Percentiles rank a stretch among this genome's conserved stretches.
Conservation (phyloP, 1,140 invertebrate species). For the Dryas iulia region DNA sequence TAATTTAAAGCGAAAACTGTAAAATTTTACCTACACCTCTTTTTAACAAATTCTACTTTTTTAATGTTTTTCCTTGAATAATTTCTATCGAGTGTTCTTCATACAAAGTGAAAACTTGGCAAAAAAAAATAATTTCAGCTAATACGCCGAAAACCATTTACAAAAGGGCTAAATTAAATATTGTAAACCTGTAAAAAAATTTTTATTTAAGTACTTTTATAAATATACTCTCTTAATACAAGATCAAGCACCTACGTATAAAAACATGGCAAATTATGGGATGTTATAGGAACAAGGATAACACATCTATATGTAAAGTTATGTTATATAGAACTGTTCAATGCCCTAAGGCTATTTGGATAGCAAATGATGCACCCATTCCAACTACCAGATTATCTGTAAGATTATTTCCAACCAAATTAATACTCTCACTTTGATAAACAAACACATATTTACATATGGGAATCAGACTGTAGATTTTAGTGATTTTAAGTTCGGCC, state of each 20-base stretch:
- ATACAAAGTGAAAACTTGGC: no score
- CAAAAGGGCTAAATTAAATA: no score
- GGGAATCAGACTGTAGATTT: conserved; percentile 45
- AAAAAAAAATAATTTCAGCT: no score
- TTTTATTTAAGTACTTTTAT: no score
- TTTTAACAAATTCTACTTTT: no score
- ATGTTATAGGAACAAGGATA: neutral
- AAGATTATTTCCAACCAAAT: conserved; percentile 61
- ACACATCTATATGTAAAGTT: neutral
- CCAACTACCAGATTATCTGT: conserved; percentile 55
- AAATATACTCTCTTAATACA: no score
- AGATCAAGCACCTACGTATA: neutral
- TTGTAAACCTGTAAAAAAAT: no score
- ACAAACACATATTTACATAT: conserved; percentile 77
- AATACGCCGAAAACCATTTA: no score
- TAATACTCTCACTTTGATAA: conserved; percentile 71
- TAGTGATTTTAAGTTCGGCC: conserved; percentile 28
- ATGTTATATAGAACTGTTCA: conserved; percentile 13
- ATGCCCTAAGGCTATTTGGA: conserved; percentile 59
- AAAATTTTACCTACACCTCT: no score
- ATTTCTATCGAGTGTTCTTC: no score
- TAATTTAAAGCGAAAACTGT: no score
- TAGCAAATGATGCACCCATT: conserved; percentile 72
- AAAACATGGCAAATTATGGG: neutral
- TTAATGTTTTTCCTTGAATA: no score